A percentile compares a stretch with the other conserved stretches of the same genome.
These are phyloP conservation scores for Tethya wilhelma DNA, from an alignment of 37 sponge, comb jelly and placozoan genomes.

Conservation along the genomic window DNA sequence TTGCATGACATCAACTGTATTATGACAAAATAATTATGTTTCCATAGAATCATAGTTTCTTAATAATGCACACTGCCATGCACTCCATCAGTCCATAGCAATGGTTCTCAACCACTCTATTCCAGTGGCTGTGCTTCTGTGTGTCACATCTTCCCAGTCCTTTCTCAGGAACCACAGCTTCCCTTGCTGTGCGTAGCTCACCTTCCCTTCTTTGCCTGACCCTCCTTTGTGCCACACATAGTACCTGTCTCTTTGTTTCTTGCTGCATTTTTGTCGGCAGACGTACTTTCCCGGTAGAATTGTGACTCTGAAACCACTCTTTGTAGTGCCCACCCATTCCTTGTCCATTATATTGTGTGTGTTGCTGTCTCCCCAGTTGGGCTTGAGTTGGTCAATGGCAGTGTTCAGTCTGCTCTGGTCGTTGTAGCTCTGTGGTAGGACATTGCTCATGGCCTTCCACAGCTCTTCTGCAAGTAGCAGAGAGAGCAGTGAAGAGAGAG, in stretches of 20 bases:
- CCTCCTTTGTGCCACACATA: slow-evolving; percentile 33
- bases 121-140: not conserved
- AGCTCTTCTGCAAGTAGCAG: not conserved
- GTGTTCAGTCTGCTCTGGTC: slow-evolving; percentile 16
- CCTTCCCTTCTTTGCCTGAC: slow-evolving; percentile 3
- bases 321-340: not conserved
- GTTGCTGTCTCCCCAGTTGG: not conserved
- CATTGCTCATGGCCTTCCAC: not conserved
- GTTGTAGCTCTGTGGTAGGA: not conserved
- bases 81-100: no score
- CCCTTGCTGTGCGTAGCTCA: not conserved
- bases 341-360: not conserved
- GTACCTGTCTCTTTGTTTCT: not conserved
- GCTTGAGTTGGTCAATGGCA: not conserved
- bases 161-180: slow-evolving; percentile 15
- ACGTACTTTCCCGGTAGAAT: slow-evolving; percentile 1
- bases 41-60: no score
- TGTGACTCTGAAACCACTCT: not conserved
- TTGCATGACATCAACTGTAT: no score
- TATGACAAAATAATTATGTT: no score
- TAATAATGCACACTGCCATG: no score
- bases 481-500: not conserved
- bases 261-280: slow-evolving; percentile 12
- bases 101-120: slow-evolving; percentile 16
- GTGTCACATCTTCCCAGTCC: not conserved